Base-by-base conservation (phyloP, 2,113 vertebrate genomes). In the Trichomycterus rosablanca region DNA sequence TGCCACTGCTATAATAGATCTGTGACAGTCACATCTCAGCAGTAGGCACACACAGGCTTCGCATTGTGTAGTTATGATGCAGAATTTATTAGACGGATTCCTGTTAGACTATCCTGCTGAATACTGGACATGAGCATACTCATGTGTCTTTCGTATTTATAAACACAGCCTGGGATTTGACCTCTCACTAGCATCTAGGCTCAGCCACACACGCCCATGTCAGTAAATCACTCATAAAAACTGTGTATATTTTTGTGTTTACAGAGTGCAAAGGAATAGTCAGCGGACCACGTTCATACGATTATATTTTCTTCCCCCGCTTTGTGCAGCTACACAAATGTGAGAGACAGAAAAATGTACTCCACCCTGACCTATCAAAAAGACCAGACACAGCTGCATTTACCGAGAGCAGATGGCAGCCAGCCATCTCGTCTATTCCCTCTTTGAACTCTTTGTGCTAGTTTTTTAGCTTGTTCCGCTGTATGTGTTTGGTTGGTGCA, bases 21-120 rank as follows among this genome's bases (percentile, higher is more conserved):
- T n/a, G 50, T 62, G 69, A 56, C 58, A 63, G 39, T 52, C 51
- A 40, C 15, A 56, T 34, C 43, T 23, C 34, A 30, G 20, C 63
- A 39, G 32, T 56, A 52, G 18, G 44, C 15, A 28, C 39, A 24
- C 9, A 28, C 4, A 35, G 42, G 18, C 23, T 16, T 4, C 24
- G n/a, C n/a, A n/a, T n/a, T n/a, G n/a, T n/a, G n/a, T n/a, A n/a
- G n/a, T n/a, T n/a, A n/a, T n/a, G n/a, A n/a, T n/a, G n/a, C n/a
- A n/a, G n/a, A n/a, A n/a, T n/a, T n/a, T n/a, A n/a, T n/a, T n/a
- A n/a, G n/a, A n/a, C n/a, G n/a, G n/a, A n/a, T n/a, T n/a, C n/a
- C n/a, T n/a, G n/a, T n/a, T n/a, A n/a, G n/a, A n/a, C n/a, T n/a
- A n/a, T n/a, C n/a, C n/a, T n/a, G n/a, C n/a, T n/a, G n/a, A n/a